Evolutionary conservation across 2,113 vertebrate species (phyloP).

Genomic region (Falcunculus frontatus): DNA sequence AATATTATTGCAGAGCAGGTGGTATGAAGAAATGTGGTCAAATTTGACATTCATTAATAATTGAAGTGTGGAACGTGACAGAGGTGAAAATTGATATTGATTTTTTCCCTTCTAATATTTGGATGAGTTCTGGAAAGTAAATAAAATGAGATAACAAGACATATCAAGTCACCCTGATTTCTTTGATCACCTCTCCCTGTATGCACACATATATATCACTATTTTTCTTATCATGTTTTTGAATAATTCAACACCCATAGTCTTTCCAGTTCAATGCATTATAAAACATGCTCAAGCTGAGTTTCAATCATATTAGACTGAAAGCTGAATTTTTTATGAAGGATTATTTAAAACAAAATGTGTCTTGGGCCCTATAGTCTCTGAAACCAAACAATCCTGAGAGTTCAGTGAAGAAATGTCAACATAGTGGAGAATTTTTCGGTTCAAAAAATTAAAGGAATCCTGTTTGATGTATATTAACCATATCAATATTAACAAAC

Average conservation of each 20-base stretch:
- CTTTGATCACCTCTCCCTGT: constrained; percentile 67
- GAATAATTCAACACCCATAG: constrained; percentile 80
- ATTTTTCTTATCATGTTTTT: constrained; percentile 69
- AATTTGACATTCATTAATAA: constrained; percentile 87
- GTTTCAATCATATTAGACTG: constrained; percentile 81
- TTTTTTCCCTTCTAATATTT: constrained; percentile 81
- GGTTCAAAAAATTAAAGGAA: constrained; percentile 73
- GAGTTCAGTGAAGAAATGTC: constrained; percentile 77
- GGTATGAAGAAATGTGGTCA: constrained; percentile 74
- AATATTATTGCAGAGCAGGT: constrained; percentile 77
- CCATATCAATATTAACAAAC: constrained; percentile 81
- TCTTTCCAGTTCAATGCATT: constrained; percentile 82
- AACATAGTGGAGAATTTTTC: constrained; percentile 72
- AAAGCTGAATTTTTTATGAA: constrained; percentile 83
- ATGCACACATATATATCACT: constrained; percentile 67
- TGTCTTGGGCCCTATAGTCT: constrained; percentile 70
- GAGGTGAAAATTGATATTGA: constrained; percentile 82
- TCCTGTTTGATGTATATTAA: constrained; percentile 76
- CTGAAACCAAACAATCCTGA: constrained; percentile 79
- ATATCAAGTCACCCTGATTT: constrained; percentile 74
- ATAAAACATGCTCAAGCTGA: constrained; percentile 78
- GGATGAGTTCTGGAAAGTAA: constrained; percentile 80
- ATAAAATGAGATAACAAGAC: constrained; percentile 83
- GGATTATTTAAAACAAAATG: constrained; percentile 84
- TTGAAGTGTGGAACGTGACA: constrained; percentile 75